Percentiles rank a stretch among this genome's conserved stretches.
Conservation (phyloP, 2,888 invertebrate species). For the Dilophus febrilis region DNA sequence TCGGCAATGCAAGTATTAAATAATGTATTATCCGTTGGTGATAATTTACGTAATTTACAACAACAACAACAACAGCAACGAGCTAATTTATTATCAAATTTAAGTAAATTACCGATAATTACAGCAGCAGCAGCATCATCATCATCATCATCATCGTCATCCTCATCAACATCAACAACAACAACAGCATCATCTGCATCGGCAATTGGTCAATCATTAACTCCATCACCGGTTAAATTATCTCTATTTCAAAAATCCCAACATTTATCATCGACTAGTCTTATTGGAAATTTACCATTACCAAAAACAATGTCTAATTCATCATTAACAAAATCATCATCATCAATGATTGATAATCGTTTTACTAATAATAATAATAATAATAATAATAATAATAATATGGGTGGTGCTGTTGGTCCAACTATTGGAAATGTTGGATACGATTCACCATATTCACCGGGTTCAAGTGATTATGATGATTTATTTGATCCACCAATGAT, state of each 20-base stretch:
- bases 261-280: neutral
- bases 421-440: slow-evolving; percentile 52
- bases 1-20: slow-evolving; percentile 4
- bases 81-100: neutral
- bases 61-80: neutral
- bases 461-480: slow-evolving; percentile 76
- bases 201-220: slow-evolving; percentile 5
- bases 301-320: slow-evolving; percentile 18
- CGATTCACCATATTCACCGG: slow-evolving; percentile 77
- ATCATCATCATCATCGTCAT: neutral
- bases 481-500: slow-evolving; percentile 58
- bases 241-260: slow-evolving; percentile 1
- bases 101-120: neutral
- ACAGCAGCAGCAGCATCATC: slow-evolving; percentile 11
- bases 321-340: slow-evolving; percentile 2
- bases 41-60: slow-evolving; percentile 9
- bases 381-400: slow-evolving; percentile 1
- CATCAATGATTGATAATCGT: slow-evolving; percentile 9
- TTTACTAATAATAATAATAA: slow-evolving; percentile 13
- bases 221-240: slow-evolving; percentile 3
- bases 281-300: slow-evolving; percentile 14
- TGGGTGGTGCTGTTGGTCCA: slow-evolving; percentile 14
- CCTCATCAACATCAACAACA: neutral
- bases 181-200: neutral
- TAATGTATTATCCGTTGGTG: slow-evolving; percentile 6